Base-by-base conservation (phyloP, 2,888 invertebrate genomes). In the Lepidonotus clava region DNA sequence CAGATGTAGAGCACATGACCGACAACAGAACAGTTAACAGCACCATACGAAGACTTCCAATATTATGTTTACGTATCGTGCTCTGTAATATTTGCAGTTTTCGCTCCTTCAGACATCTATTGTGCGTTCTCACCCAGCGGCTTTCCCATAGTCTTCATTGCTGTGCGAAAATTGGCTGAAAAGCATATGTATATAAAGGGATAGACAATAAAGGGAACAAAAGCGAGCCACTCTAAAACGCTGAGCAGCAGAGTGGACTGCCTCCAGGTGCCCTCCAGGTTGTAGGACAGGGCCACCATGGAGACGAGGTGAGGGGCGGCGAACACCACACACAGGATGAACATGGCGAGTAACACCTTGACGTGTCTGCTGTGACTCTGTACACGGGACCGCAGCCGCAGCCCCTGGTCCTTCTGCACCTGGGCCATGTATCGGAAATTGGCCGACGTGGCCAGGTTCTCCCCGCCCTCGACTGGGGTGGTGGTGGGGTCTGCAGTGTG, bases 201-300 rank as follows among this genome's bases (percentile, higher is more conserved):
- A 24, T 77, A 77, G 77, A 86, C 8, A 21, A 66, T 32, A 18
- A 40, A 77, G 2, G 86, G 41, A 18, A 76, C 4, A 66, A 36
- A 66, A 24, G n/a, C 36, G 24, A 86, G 40, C 80, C 86, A 86
- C 40, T 86, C 77, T 14, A 86, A 66, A 2, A 53, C 14, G 1
- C 28, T 80, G 53, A 53, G 14, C 1, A 86, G 34, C 11, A 21
- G n/a, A 11, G 2, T 24, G n/a, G 38, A 21, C 8, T 56, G 4
- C 21, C 6, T 61, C 24, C 24, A 24, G 14, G 21, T n/a, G 41
- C 61, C 34, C 18, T 61, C 21, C 8, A 28, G 67, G 66, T 56
- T 28, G 5, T 38, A 36, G 21, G 24, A 24, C 14, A 84, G 61
- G 0, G 18, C 36, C 21, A 36, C 0, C 4, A 71, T 11, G 24